Evolutionary conservation across 2,113 vertebrate species (phyloP).

Genomic region (Oxyruncus cristatus): DNA sequence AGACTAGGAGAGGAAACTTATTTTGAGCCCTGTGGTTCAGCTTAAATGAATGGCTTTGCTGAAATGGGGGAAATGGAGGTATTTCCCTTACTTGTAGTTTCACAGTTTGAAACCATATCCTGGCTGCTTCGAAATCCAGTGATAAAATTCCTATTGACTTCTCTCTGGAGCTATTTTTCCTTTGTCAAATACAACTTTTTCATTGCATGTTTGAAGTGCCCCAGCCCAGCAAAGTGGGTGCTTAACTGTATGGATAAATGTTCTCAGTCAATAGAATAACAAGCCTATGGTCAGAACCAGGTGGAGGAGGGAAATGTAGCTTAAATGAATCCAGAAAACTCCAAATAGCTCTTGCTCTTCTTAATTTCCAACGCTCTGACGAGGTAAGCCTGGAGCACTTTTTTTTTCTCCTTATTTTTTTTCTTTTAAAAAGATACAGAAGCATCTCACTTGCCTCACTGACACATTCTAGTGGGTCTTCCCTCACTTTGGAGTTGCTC

Average conservation of each 20-base stretch:
- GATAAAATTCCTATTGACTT: background rate
- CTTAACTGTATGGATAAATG: background rate
- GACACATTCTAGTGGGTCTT: background rate
- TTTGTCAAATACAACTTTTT: background rate
- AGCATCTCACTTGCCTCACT: background rate
- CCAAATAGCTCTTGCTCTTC: background rate
- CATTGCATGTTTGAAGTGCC: background rate
- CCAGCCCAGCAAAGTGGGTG: background rate
- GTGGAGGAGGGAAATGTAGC: background rate
- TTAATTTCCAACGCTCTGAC: background rate
- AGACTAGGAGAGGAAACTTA: background rate
- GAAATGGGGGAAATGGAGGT: background rate
- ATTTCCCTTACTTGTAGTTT: background rate
- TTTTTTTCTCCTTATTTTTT: background rate
- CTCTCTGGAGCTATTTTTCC: background rate
- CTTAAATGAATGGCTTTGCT: background rate
- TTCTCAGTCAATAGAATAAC: background rate
- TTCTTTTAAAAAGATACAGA: background rate
- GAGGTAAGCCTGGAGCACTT: background rate
- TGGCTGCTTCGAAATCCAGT: background rate
- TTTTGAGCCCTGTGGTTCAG: background rate
- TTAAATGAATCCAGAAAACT: background rate
- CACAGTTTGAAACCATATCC: background rate
- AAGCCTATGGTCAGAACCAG: background rate
- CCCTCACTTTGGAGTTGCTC: background rate